Base-by-base conservation (phyloP, 2,888 invertebrate species). In the Onchidella celtica region DNA sequence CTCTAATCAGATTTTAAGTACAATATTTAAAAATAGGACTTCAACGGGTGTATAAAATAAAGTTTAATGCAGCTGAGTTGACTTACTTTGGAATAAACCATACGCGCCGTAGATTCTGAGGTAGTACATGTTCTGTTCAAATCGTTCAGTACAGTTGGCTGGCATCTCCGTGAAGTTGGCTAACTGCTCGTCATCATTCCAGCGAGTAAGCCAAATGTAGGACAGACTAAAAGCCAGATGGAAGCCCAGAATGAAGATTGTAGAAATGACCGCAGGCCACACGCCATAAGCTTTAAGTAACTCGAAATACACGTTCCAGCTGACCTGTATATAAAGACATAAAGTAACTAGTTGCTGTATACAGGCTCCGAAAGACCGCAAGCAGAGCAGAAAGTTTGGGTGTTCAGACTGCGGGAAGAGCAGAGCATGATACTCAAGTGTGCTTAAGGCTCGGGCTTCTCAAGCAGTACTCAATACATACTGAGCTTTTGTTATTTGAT, bases 261-360 rank as follows among this genome's bases (percentile, higher is more conserved):
- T 27, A 11, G 90, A 87, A 3, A 88, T 32, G 11, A 87, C 3
- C 14, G 86, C 75, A 21, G 87, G 87, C 21, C 77, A 74, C 24
- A 87, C 24, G 24, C 91, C 91, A 3, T 91, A 77, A 9, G 92
- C 88, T 55, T 84, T 86, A 34, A 90, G 84, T 81, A 92, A 92
- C 9, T 87, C 80, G 68, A 87, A 40, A 84, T 90, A 90, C 21
- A 92, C 91, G 9, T 84, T 75, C 79, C 85, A 83, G 72, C 87
- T 88, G 21, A 93, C 92, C 92, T 92, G 86, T 47, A 11, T 47
- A 17, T 47, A 47, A 17, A 47, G 2, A 66, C 36, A n/a, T n/a
- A n/a, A n/a, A n/a, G n/a, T n/a, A n/a, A n/a, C n/a, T n/a, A n/a
- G n/a, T n/a, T n/a, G n/a, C n/a, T n/a, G n/a, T n/a, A n/a, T n/a